A percentile compares a stretch with the other conserved stretches of the same genome.
These are phyloP conservation scores for Leptinotarsa defecta DNA, from an alignment of 1,140 invertebrate species.

Conservation along the genomic window DNA sequence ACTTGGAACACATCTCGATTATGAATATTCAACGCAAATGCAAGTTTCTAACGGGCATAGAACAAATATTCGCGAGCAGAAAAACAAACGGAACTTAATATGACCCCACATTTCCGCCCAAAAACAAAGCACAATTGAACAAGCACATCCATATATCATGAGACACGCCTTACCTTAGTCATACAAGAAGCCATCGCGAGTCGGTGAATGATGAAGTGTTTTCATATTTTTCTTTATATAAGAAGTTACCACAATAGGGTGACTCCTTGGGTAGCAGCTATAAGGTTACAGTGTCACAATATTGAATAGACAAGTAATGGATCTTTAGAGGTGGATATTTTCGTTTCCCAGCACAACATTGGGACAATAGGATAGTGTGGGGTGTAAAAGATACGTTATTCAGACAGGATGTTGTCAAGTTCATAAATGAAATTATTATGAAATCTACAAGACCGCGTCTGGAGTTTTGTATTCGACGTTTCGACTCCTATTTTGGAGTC, in stretches of 20 bases:
- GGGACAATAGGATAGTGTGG: background rate
- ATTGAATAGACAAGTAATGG: slow-evolving; percentile 18
- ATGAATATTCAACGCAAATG: no score
- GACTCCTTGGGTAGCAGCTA: background rate
- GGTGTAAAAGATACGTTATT: background rate
- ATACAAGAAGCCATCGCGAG: background rate
- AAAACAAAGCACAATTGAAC: no score
- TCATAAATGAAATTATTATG: background rate
- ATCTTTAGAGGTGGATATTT: background rate
- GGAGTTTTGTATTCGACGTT: no score
- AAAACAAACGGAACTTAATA: background rate
- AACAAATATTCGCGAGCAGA: no score
- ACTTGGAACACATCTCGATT: no score
- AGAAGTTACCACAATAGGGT: background rate
- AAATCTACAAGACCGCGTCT: no score
- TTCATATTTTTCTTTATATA: slow-evolving; percentile 15
- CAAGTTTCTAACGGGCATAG: no score
- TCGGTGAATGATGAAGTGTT: background rate
- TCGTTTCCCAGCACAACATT: background rate
- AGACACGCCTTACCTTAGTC: slow-evolving; percentile 10
- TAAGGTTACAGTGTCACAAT: slow-evolving; percentile 11
- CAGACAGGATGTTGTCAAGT: background rate
- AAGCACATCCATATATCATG: no score
- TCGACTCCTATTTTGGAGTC: no score
- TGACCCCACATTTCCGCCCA: background rate